These are phyloP conservation scores for Crocallis elinguaria DNA, from an alignment of 2,888 invertebrate genomes.

Conservation along the genomic window DNA sequence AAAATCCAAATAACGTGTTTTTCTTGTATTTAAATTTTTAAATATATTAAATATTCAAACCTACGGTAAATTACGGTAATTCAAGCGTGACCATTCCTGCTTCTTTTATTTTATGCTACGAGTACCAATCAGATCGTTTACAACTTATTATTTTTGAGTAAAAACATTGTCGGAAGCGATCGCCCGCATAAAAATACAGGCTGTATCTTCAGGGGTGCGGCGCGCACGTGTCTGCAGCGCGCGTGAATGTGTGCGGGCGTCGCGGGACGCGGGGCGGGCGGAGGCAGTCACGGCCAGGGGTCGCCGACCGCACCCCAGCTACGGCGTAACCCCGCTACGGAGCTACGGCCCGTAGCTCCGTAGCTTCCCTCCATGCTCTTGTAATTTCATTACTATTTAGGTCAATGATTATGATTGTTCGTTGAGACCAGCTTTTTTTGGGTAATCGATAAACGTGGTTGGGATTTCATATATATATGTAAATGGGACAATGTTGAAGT, in stretches of 20 bases:
- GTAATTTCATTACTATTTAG: conserved; percentile 62
- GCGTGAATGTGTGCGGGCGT: conserved; percentile 29
- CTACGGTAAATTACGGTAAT: no score
- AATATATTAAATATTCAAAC: no score
- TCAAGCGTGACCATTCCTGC: no score
- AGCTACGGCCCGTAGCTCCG: conserved; percentile 67
- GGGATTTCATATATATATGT: no score
- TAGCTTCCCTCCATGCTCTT: conserved; percentile 64
- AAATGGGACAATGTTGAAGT: no score
- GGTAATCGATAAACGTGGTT: no score
- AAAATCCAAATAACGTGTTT: no score
- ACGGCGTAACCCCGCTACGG: conserved; percentile 78
- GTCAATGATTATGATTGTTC: conserved; percentile 51
- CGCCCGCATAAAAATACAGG: conserved; percentile 28
- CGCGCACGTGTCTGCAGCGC: conserved; percentile 59
- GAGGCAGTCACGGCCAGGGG: conserved; percentile 78
- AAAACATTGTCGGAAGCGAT: no score
- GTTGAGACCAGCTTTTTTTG: not conserved
- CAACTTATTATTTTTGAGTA: no score
- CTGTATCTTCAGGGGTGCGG: conserved; percentile 54
- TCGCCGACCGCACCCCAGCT: conserved; percentile 83
- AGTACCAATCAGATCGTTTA: no score
- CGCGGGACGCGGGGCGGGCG: conserved; percentile 33
- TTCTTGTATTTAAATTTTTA: no score
- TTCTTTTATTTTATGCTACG: no score